phyloP scores from a whole-genome alignment of 2,888 invertebrate species.

The Diplolepis rosae region DNA sequence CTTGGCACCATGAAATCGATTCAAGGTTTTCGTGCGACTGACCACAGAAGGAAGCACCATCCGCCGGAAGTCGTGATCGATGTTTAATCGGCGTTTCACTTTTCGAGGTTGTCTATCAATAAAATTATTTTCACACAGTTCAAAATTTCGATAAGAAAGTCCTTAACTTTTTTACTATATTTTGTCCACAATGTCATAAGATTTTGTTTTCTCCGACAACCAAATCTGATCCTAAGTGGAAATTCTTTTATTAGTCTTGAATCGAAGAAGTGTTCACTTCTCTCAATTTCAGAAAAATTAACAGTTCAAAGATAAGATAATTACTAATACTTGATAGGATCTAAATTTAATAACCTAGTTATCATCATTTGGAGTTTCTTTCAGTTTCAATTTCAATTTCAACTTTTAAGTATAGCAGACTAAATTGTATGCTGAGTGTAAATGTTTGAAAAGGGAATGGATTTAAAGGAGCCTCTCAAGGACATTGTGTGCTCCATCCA shows the following conservation, averaged over 20 bases:
- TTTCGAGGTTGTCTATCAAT: slow-evolving; percentile 4
- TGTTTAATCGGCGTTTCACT: slow-evolving; percentile 20
- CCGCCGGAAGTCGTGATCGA: slow-evolving; percentile 52
- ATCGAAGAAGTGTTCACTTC: not conserved
- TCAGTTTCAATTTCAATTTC: not conserved
- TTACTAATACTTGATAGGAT: not conserved
- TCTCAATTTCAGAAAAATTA: not conserved
- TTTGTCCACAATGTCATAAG: not conserved
- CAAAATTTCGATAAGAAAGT: not conserved
- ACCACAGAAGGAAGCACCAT: slow-evolving; percentile 52
- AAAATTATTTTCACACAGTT: not conserved
- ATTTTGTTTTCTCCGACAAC: not conserved
- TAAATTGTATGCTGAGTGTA: not conserved
- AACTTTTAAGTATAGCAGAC: not conserved
- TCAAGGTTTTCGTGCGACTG: slow-evolving; percentile 49
- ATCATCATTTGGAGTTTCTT: not conserved
- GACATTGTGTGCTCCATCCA: not conserved
- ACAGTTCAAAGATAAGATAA: not conserved
- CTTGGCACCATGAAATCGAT: slow-evolving; percentile 20
- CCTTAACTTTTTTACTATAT: not conserved
- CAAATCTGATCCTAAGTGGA: not conserved
- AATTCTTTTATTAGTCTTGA: not conserved
- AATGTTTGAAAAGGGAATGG: not conserved
- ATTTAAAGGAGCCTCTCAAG: not conserved
- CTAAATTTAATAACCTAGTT: not conserved